Evolutionary conservation across 2,888 invertebrate species (phyloP), one percentile per base, ranked within the genome.

Genomic region (Aleiodes alternator): DNA sequence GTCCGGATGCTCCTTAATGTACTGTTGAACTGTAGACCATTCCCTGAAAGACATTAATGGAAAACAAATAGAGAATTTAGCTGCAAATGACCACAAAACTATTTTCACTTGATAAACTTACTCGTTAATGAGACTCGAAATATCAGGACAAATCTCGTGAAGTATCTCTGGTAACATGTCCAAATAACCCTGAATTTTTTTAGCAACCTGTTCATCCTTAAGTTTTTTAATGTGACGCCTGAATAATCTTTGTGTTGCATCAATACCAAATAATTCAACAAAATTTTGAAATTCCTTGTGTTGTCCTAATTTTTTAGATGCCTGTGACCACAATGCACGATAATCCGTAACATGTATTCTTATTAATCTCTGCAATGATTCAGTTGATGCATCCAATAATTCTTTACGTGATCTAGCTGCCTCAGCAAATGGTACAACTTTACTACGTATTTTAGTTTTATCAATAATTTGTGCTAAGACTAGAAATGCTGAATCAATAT

Each of bases 391-490:
- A 87, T 98, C 97, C 84, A 97, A 90, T 23, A 97, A 92, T 90
- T 98, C 98, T 86, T 97, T 95, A 80, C 96, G 93, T 80, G 95
- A 93, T 81, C 96, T 92, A 59, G 97, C 93, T 5, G 98, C 97
- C 87, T 98, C 98, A 8, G 93, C 92, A 87, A 94, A 96, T 31
- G 95, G 93, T 76, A 94, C 91, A 78, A 94, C 91, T 88, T 95
- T 94, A 81, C 92, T 92, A 79, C 94, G 92, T 76, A 95, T 93
- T 90, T 97, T 97, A 57, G 95, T 94, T 88, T 96, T 95, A 87
- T 98, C 98, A 80, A 98, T 95, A 91, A 97, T 93, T 91, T 98
- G 98, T 38, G 97, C 98, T 75, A 98, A 90, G 72, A 96, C 91
- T 85, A 97, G 92, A 88, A 98, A 97, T 34, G 98, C 96, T 85